Evolutionary conservation across 2,888 invertebrate genomes (phyloP), one percentile per base, ranked within the genome.

Genomic region (Amphipoea lucens): DNA sequence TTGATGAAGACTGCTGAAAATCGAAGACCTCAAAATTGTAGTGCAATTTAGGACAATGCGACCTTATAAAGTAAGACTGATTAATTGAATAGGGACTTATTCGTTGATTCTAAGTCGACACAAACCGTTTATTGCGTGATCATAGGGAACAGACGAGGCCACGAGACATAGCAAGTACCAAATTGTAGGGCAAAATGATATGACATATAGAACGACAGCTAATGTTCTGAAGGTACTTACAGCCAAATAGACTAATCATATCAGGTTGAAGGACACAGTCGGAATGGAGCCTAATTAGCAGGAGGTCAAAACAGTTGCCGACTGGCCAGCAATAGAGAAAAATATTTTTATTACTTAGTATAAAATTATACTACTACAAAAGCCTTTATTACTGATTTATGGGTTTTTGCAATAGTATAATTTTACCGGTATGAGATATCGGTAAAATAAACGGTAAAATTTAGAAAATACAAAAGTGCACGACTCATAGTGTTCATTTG

Each of bases 191-290:
- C 80, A 80, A 80, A 80, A 76, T 75, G 36, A 74, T 68, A 40
- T 66, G 20, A 74, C 23, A 65, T 63, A 17, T 60, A 65, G 57
- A 63, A 66, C n/a, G 36, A 40, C 73, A 74, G 74, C 76, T 62
- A 36, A 73, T 63, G 57, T 80, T 42, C 62, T 40, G 57, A 67
- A 67, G 54, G 66, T 81, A 81, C 85, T 69, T 20, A 48, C 48
- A 81, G 54, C n/a, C 42, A 66, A 84, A 80, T 84, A 69, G 80
- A 62, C 42, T 65, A 83, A 83, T 85, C 76, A 66, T 17, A 54
- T n/a, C 40, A 76, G 67, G 80, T 65, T 68, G 79, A 65, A 84
- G 81, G 65, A 42, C 42, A 48, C 40, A n/a, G 23, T 42, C 20
- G 67, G 51, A 76, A 76, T 81, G 51, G 14, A 65, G 70, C 36